Evolutionary conservation across 2,888 invertebrate genomes (phyloP).

Genomic region (Cyclophora albipunctata): DNA sequence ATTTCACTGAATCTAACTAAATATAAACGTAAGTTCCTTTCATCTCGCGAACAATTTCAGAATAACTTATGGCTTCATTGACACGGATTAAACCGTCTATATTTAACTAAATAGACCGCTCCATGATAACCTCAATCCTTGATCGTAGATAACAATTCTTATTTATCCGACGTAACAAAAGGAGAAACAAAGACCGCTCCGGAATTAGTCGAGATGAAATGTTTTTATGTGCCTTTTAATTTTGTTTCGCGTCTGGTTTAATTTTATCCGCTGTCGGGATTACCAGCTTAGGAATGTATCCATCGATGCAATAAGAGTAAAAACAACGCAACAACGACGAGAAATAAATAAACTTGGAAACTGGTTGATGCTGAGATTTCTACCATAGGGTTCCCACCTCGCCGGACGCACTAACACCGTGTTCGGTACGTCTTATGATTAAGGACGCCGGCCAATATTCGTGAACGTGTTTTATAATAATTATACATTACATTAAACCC

Average conservation of each 20-base stretch:
- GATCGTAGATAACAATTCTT: slow-evolving; percentile 24
- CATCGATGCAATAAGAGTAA: slow-evolving; percentile 67
- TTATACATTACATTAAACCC: slow-evolving; percentile 17
- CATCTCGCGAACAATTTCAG: slow-evolving; percentile 4
- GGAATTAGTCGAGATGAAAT: slow-evolving; percentile 69
- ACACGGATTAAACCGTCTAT: slow-evolving; percentile 8
- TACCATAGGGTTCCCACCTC: slow-evolving; percentile 39
- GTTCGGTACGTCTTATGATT: slow-evolving; percentile 3
- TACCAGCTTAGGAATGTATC: slow-evolving; percentile 74
- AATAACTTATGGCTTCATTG: slow-evolving; percentile 4
- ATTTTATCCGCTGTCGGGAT: slow-evolving; percentile 74
- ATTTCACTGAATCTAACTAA: background rate
- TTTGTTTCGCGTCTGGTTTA: slow-evolving; percentile 75
- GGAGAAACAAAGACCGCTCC: slow-evolving; percentile 54
- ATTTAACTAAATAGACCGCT: slow-evolving; percentile 12
- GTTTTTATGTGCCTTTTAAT: slow-evolving; percentile 71
- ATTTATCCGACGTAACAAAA: slow-evolving; percentile 30
- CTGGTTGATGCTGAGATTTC: slow-evolving; percentile 64
- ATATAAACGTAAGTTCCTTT: slow-evolving; percentile 5
- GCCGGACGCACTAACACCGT: background rate
- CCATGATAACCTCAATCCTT: slow-evolving; percentile 12
- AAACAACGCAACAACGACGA: slow-evolving; percentile 56
- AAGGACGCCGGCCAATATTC: background rate
- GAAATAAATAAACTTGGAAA: slow-evolving; percentile 71
- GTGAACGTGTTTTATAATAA: slow-evolving; percentile 4